Evolutionary conservation across 1,140 invertebrate genomes (phyloP), one percentile per base, ranked within the genome.

Genomic region (Pachypsylla venusta): DNA sequence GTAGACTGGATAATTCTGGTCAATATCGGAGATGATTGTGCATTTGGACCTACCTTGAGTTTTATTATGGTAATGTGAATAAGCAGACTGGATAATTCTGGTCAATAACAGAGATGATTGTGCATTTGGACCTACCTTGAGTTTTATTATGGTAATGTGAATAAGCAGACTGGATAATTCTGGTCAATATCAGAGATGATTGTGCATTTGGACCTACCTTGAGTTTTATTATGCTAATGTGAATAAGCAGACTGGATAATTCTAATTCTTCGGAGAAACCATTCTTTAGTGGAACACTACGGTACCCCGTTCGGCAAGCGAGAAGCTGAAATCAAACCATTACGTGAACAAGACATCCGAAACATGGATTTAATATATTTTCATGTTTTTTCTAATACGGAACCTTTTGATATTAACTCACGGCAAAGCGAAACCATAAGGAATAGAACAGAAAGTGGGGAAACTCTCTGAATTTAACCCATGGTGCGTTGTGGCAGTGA

Each of bases 201-300:
- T n/a, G n/a, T n/a, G n/a, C n/a, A n/a, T n/a, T n/a, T n/a, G n/a
- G 5, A 62, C 66, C 69, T 68, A 74, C 73, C 56, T 69, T 74
- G 56, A 71, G 69, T 65, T 75, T 79, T 63, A 69, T 73, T 61
- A 84, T 80, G 62, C 76, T 76, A 53, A 94, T 76, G 71, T 92
- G 84, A 25, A 99, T 81, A 35, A 98, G 76, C 16, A 99, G 73
- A 13, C 93, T 86, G 2, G 93, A 85, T 42, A 98, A 73, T 74
- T 98, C 94, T 35, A 97, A 73, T 64, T 94, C 89, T 76, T 98
- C 95, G 64, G 87, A 92, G 68, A 80, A 94, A 26, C 82, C 85
- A 74, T 98, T 98, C 64, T 83, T 85, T 39, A 99, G 72, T 13
- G 87, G 84, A 19, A 98, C 81, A 70, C 91, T 94, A 57, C 95